A percentile compares a stretch with the other conserved stretches of the same genome.
Evolutionary conservation across 2,797 vertebrate genomes (phyloP).

Genomic region (Pagetopsis macropterus): DNA sequence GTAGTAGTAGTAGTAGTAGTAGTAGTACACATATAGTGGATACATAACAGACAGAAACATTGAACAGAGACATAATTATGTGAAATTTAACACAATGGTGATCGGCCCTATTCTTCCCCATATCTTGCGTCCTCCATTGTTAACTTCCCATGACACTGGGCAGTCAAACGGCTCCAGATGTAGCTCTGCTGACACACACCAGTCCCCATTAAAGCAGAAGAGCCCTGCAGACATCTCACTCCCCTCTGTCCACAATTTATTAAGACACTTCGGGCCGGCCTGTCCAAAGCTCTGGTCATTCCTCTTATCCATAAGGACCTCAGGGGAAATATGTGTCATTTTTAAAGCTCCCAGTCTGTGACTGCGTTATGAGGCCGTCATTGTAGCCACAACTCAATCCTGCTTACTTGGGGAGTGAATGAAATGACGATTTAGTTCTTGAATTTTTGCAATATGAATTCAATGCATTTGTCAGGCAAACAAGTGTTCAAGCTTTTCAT

Average conservation of each 20-base stretch:
- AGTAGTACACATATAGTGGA: background rate
- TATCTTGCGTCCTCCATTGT: constrained; percentile 28
- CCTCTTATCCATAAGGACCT: constrained; percentile 36
- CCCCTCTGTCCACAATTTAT: constrained; percentile 43
- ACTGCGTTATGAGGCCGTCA: constrained; percentile 18
- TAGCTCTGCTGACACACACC: constrained; percentile 39
- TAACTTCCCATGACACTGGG: constrained; percentile 31
- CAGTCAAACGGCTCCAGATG: constrained; percentile 8
- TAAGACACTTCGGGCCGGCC: constrained; percentile 43
- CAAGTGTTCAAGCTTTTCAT: no score
- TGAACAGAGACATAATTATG: constrained; percentile 24
- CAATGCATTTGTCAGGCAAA: no score
- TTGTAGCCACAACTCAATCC: constrained; percentile 17
- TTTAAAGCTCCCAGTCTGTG: constrained; percentile 33
- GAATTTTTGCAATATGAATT: background rate
- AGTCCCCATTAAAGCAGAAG: constrained; percentile 22
- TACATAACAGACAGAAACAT: constrained; percentile 18
- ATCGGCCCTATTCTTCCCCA: background rate
- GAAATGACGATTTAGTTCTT: constrained; percentile 5
- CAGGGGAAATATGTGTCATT: constrained; percentile 24
- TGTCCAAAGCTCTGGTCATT: constrained; percentile 18
- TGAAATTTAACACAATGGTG: constrained; percentile 8
- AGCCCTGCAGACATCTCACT: constrained; percentile 50
- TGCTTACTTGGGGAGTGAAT: constrained; percentile 26
- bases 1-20: no score